Evolutionary conservation across 2,888 invertebrate genomes (phyloP).

Genomic region (Prionchulus punctatus): DNA sequence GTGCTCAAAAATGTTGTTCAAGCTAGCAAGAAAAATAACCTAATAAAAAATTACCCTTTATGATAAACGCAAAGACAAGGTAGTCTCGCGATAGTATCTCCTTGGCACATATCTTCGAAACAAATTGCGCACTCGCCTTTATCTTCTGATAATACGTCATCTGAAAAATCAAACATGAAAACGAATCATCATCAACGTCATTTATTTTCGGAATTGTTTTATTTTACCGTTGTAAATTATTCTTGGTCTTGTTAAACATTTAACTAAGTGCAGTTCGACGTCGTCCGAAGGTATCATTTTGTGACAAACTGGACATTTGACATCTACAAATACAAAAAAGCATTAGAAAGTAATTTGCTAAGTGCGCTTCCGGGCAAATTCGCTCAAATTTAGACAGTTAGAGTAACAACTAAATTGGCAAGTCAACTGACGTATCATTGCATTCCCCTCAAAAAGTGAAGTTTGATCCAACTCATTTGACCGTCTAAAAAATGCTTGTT

Average conservation of each 20-base stretch:
- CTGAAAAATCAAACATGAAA: constrained; percentile 54
- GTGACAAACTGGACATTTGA: constrained; percentile 97
- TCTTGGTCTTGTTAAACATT: constrained; percentile 97
- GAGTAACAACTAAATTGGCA: no score
- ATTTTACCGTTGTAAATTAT: constrained; percentile 93
- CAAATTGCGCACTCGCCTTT: constrained; percentile 99
- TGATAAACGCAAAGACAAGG: constrained; percentile 99
- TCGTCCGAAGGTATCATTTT: constrained; percentile 95
- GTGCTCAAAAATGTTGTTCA: constrained; percentile 7
- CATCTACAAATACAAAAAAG: constrained; percentile 50
- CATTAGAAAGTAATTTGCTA: neutral
- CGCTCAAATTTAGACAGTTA: no score
- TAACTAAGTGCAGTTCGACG: constrained; percentile 95
- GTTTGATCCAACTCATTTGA: no score
- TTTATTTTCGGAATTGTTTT: neutral
- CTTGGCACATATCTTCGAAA: constrained; percentile 82
- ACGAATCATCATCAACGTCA: neutral
- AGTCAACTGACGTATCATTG: no score
- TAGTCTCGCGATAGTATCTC: constrained; percentile 90
- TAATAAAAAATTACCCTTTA: constrained; percentile 56
- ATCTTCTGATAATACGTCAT: constrained; percentile 84
- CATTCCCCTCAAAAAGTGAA: no score
- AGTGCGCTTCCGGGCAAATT: neutral
- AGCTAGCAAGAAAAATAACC: neutral
- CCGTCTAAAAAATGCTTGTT: no score